These are phyloP conservation scores for Drosophila atripex DNA, from an alignment of 2,888 invertebrate genomes.

Conservation along the genomic window DNA sequence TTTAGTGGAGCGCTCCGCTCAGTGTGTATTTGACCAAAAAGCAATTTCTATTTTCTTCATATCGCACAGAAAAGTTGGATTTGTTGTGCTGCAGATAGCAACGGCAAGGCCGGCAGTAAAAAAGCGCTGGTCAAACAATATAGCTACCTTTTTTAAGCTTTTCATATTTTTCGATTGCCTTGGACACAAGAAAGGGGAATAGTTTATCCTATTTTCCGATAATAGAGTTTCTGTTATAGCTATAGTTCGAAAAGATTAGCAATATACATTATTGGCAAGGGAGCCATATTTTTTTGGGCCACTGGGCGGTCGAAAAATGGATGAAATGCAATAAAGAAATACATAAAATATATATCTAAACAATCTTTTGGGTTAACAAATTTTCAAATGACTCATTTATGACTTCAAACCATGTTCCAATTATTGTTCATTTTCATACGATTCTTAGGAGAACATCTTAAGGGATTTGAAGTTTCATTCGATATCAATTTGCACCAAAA, in stretches of 20 bases:
- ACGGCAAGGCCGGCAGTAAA: conserved; percentile 26
- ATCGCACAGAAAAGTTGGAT: conserved; percentile 61
- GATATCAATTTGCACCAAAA: too few species aligned
- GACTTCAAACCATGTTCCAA: too few species aligned
- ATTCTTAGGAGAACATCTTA: too few species aligned
- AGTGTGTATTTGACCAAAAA: conserved; percentile 58
- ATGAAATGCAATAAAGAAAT: neutral
- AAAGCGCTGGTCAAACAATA: conserved; percentile 33
- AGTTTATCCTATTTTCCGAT: conserved; percentile 29
- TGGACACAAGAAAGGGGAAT: conserved; percentile 5
- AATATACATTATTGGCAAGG: conserved; percentile 48
- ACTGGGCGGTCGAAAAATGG: neutral
- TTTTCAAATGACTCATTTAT: too few species aligned
- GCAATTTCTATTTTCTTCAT: conserved; percentile 71
- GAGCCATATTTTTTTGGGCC: conserved; percentile 27
- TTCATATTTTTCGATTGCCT: conserved; percentile 58
- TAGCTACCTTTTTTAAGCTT: conserved; percentile 46
- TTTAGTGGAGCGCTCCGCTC: conserved; percentile 4
- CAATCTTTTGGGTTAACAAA: too few species aligned
- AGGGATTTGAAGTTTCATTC: too few species aligned
- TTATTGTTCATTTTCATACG: too few species aligned
- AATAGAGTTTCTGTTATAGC: conserved; percentile 26
- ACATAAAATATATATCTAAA: neutral
- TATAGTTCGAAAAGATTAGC: conserved; percentile 19
- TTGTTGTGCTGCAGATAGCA: conserved; percentile 45